Conservation (phyloP, 1,140 invertebrate genomes). For the Anagrus nilaparvatae region DNA sequence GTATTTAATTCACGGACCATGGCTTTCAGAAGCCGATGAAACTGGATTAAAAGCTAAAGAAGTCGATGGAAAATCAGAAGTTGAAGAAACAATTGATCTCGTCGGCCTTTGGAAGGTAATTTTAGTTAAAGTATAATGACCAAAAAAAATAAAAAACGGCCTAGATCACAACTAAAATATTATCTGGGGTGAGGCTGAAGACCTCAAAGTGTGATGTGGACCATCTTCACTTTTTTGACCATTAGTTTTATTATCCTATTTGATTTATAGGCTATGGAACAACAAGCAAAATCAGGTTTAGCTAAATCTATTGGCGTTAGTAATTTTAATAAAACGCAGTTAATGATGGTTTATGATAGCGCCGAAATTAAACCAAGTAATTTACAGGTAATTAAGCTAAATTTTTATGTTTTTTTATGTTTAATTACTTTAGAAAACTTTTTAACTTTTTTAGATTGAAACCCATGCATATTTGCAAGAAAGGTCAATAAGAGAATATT, state of each 20-base stretch:
- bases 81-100: slow-evolving; percentile 60
- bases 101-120: slow-evolving; percentile 58
- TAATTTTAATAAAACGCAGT: slow-evolving; percentile 66
- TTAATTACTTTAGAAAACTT: not conserved
- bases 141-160: no score
- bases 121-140: slow-evolving; percentile 2
- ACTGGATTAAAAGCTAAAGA: slow-evolving; percentile 37
- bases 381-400: slow-evolving; percentile 48
- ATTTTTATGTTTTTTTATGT: not conserved
- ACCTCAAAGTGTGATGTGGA: no score
- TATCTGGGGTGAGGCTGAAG: no score
- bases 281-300: slow-evolving; percentile 52
- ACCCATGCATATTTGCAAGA: slow-evolving; percentile 77
- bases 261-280: slow-evolving; percentile 62
- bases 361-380: slow-evolving; percentile 58
- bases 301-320: slow-evolving; percentile 64
- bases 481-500: slow-evolving; percentile 60
- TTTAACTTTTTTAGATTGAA: slow-evolving; percentile 51
- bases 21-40: slow-evolving; percentile 47
- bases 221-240: no score
- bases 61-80: slow-evolving; percentile 49
- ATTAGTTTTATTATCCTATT: no score
- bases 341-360: slow-evolving; percentile 51
- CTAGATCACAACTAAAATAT: no score
- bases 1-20: slow-evolving; percentile 76